Percentiles rank a stretch among this genome's conserved stretches.
Evolutionary conservation across 2,888 invertebrate genomes (phyloP).

Genomic region (Hymenopus coronatus): DNA sequence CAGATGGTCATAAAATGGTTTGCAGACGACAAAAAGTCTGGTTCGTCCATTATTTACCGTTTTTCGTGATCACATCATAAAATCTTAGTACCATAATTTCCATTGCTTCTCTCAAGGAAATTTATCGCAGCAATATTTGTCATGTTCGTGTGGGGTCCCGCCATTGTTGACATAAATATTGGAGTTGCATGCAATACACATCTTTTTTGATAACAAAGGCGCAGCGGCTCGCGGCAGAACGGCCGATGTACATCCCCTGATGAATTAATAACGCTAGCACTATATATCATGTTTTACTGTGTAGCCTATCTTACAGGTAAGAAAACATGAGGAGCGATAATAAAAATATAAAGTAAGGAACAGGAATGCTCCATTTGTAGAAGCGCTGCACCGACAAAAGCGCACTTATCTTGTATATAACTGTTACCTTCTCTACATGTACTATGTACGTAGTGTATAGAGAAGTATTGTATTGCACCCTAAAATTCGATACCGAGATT

Average conservation of each 20-base stretch:
- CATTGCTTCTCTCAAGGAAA: background rate
- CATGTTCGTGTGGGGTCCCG: background rate
- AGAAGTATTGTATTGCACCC: no score
- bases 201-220: background rate
- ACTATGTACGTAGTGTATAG: no score
- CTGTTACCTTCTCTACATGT: no score
- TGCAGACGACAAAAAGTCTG: background rate
- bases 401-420: no score
- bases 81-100: background rate
- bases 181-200: background rate
- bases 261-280: background rate
- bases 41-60: background rate
- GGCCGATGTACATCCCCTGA: background rate
- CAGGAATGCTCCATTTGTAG: background rate
- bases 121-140: background rate
- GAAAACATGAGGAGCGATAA: background rate
- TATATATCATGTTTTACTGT: background rate
- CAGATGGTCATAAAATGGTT: background rate
- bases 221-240: background rate
- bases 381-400: no score
- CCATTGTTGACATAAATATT: background rate
- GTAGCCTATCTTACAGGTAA: background rate
- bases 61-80: background rate
- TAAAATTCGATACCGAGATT: no score
- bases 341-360: background rate